Conservation (phyloP, 2,113 vertebrate genomes). For the Orientallactaga bullata region DNA sequence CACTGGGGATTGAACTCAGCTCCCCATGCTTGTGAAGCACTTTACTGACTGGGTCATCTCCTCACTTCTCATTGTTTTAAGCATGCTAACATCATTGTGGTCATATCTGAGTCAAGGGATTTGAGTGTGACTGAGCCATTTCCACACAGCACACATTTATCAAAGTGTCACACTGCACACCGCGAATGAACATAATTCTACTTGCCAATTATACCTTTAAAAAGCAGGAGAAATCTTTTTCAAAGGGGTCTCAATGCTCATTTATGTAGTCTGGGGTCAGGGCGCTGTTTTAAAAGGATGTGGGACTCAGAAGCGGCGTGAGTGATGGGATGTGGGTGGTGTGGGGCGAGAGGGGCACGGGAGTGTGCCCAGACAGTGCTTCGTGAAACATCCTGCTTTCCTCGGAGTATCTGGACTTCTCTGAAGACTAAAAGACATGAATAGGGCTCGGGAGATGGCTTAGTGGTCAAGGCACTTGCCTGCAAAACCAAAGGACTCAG, state of each 20-base stretch:
- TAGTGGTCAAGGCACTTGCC: too few relatives aligned
- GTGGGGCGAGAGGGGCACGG: background rate
- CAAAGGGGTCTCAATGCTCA: too few relatives aligned
- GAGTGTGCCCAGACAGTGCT: background rate
- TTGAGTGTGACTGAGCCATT: background rate
- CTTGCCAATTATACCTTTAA: too few relatives aligned
- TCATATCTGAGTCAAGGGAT: background rate
- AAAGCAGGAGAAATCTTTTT: background rate
- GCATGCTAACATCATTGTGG: background rate
- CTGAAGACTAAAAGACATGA: background rate
- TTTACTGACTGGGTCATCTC: too few relatives aligned
- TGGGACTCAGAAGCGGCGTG: rapidly evolving
- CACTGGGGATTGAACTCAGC: too few relatives aligned
- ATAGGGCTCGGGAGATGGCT: too few relatives aligned
- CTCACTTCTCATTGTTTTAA: too few relatives aligned
- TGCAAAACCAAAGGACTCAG: too few relatives aligned
- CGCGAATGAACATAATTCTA: background rate
- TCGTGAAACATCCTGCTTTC: too few relatives aligned
- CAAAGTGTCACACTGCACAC: background rate
- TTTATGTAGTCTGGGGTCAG: background rate
- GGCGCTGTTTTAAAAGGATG: background rate
- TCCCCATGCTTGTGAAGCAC: too few relatives aligned
- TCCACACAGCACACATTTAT: too few relatives aligned
- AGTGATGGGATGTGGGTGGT: background rate
- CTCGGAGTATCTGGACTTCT: background rate